These are phyloP conservation scores for Platyura marginata DNA, from an alignment of 1,140 invertebrate genomes.

Conservation along the genomic window DNA sequence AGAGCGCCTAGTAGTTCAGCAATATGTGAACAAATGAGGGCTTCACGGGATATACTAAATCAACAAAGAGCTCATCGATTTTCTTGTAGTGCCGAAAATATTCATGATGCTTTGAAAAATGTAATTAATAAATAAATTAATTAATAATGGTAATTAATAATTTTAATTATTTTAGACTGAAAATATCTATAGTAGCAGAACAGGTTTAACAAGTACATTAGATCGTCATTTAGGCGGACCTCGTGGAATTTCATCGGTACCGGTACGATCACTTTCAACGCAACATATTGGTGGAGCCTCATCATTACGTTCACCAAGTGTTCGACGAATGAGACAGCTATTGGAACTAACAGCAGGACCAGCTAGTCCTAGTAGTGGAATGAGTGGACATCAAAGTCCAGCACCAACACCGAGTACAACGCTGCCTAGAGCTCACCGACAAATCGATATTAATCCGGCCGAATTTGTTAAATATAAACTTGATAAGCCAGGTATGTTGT, in stretches of 20 bases:
- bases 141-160: not conserved
- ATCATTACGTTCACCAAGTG: slow-evolving; percentile 42
- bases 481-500: slow-evolving; percentile 45
- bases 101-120: slow-evolving; percentile 59
- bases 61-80: slow-evolving; percentile 50
- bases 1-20: slow-evolving; percentile 81
- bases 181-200: slow-evolving; percentile 11
- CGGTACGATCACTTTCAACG: slow-evolving; percentile 42
- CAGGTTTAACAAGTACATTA: slow-evolving; percentile 30
- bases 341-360: slow-evolving; percentile 45
- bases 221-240: slow-evolving; percentile 26
- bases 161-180: not conserved
- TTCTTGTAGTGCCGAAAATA: slow-evolving; percentile 79
- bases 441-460: slow-evolving; percentile 77
- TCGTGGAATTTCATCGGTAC: slow-evolving; percentile 13
- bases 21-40: slow-evolving; percentile 73
- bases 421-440: slow-evolving; percentile 46
- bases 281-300: slow-evolving; percentile 38
- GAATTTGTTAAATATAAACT: slow-evolving; percentile 87
- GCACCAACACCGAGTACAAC: slow-evolving; percentile 55
- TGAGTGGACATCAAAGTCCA: slow-evolving; percentile 37
- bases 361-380: slow-evolving; percentile 28
- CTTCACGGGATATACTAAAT: slow-evolving; percentile 41
- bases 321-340: slow-evolving; percentile 58
- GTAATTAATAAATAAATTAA: too few relatives aligned